A percentile compares a stretch with the other conserved stretches of the same genome.
Evolutionary conservation across 2,797 vertebrate species (phyloP).

Genomic region (Sebastes elongatus): DNA sequence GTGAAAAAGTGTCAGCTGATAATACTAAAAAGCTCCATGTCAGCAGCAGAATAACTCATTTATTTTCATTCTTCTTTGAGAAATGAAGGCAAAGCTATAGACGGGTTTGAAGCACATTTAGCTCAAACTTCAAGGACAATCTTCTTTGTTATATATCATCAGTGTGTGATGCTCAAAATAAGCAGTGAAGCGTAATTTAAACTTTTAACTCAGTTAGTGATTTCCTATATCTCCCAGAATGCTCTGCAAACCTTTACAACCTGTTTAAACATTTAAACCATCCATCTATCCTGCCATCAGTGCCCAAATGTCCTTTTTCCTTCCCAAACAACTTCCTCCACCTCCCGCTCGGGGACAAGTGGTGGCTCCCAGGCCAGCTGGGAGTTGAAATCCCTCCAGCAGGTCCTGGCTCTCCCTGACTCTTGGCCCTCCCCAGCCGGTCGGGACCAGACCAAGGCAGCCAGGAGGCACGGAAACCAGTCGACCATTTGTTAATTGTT

Average conservation of each 20-base stretch:
- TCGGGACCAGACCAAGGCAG: not conserved
- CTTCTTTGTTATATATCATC: constrained; percentile 4
- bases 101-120: not conserved
- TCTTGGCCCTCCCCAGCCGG: not conserved
- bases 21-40: not conserved
- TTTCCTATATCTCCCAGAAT: constrained; percentile 4
- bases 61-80: not conserved
- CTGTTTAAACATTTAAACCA: not conserved
- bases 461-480: constrained; percentile 6
- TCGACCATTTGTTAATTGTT: not conserved
- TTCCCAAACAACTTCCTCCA: not conserved
- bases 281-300: not conserved
- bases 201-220: constrained; percentile 3
- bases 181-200: not conserved
- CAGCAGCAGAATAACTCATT: not conserved
- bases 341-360: constrained; percentile 38
- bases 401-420: constrained; percentile 35
- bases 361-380: constrained; percentile 40
- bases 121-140: not conserved
- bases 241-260: not conserved
- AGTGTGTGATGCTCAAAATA: not conserved
- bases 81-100: not conserved
- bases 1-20: not conserved
- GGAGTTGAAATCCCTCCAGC: constrained; percentile 43
- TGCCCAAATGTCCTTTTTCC: not conserved